Percentiles rank a stretch among this genome's conserved stretches.
These are phyloP conservation scores for Ditylenchus weischeri DNA, from an alignment of 2,888 invertebrate species.

Conservation along the genomic window DNA sequence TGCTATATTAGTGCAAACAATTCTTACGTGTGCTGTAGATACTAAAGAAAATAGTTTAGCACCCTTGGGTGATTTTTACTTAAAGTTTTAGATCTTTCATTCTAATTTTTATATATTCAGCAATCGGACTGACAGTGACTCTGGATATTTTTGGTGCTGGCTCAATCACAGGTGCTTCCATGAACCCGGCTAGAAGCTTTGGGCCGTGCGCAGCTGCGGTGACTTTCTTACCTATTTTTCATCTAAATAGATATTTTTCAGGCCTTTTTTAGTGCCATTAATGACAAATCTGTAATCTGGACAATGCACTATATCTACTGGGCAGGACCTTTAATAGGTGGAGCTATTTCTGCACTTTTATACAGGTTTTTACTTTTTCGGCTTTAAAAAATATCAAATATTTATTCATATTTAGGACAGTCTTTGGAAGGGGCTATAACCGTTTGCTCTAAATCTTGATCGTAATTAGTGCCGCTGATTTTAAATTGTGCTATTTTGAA, in stretches of 20 bases:
- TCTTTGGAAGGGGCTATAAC: slow-evolving; percentile 40
- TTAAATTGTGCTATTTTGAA: too few species aligned
- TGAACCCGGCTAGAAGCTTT: slow-evolving; percentile 61
- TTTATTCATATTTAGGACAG: slow-evolving; percentile 28
- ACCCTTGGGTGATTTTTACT: too few species aligned
- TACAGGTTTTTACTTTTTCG: slow-evolving; percentile 46
- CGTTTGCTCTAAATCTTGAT: slow-evolving; percentile 16
- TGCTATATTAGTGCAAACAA: slow-evolving; percentile 58
- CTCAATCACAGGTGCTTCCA: slow-evolving; percentile 58
- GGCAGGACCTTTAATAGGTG: slow-evolving; percentile 59
- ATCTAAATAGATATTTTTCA: neutral
- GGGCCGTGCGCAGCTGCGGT: slow-evolving; percentile 58
- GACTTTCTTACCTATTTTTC: slow-evolving; percentile 19
- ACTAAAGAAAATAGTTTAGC: slow-evolving; percentile 49
- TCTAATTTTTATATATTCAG: slow-evolving; percentile 47
- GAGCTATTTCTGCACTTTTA: slow-evolving; percentile 55
- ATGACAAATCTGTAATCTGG: slow-evolving; percentile 14
- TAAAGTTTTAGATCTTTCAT: too few species aligned
- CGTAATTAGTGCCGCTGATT: neutral
- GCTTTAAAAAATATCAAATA: neutral
- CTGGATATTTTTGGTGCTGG: slow-evolving; percentile 59
- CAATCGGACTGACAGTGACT: slow-evolving; percentile 59
- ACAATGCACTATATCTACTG: slow-evolving; percentile 59
- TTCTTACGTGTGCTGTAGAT: slow-evolving; percentile 60
- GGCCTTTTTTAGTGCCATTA: neutral